Conservation (phyloP, 2,797 vertebrate genomes). For the Hoplostethus mediterraneus region DNA sequence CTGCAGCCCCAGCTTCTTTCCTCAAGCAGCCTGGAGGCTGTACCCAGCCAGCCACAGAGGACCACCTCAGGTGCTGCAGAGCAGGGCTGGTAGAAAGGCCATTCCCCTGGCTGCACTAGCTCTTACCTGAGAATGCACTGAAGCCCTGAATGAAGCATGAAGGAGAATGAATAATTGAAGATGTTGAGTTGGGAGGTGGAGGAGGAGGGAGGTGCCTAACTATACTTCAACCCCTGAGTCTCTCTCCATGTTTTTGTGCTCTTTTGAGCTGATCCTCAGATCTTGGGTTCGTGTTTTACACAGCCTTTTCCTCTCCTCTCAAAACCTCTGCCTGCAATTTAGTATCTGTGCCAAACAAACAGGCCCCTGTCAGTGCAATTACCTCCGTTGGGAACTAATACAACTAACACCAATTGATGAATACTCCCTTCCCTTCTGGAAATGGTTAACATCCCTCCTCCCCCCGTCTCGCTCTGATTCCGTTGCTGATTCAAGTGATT, state of each 20-base stretch:
- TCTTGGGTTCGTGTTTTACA: conserved; percentile 36
- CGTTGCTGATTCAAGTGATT: conserved; percentile 75
- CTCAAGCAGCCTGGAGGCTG: conserved; percentile 64
- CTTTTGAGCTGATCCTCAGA: conserved; percentile 42
- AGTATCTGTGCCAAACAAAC: conserved; percentile 48
- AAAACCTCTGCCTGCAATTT: conserved; percentile 67
- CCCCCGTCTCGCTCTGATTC: conserved; percentile 74
- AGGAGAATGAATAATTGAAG: conserved; percentile 80
- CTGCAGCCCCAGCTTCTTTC: conserved; percentile 42
- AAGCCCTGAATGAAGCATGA: conserved; percentile 81
- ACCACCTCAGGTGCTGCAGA: conserved; percentile 68
- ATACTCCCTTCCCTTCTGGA: conserved; percentile 51
- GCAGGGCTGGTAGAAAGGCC: conserved; percentile 68
- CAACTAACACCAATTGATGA: conserved; percentile 72
- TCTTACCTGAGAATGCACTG: conserved; percentile 78
- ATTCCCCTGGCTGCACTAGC: conserved; percentile 57
- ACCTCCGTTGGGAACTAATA: conserved; percentile 66
- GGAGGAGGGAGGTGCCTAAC: conserved; percentile 75
- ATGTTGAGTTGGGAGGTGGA: conserved; percentile 72
- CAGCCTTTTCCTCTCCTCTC: conserved; percentile 44
- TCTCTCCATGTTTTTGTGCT: conserved; percentile 55
- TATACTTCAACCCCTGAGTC: conserved; percentile 54
- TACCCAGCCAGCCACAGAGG: conserved; percentile 46
- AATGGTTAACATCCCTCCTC: conserved; percentile 68
- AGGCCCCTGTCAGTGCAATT: conserved; percentile 53